Percentiles rank a stretch among this genome's conserved stretches.
Conservation (phyloP, 2,113 vertebrate species). For the Prunella himalayana region DNA sequence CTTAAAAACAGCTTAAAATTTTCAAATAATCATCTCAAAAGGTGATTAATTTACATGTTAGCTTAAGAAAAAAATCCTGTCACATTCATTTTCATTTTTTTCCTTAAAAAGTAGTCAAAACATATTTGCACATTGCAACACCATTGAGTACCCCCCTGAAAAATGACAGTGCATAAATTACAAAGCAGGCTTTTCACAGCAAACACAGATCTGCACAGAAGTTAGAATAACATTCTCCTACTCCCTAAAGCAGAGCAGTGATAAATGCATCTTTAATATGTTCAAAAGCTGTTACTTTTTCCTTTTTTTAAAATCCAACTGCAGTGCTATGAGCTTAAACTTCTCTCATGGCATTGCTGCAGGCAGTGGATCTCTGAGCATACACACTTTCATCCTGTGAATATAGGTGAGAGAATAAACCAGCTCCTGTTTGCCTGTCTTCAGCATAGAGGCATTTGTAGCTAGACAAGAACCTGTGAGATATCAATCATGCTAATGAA, state of each 20-base stretch:
- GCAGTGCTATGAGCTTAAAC: background rate
- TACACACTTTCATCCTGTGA: background rate
- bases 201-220: background rate
- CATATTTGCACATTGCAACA: background rate
- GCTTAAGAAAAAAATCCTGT: background rate
- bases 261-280: background rate
- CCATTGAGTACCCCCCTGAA: background rate
- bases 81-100: background rate
- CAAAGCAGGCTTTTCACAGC: background rate
- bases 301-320: background rate
- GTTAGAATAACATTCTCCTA: background rate
- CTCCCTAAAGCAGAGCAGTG: background rate
- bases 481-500: conserved; percentile 9
- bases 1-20: background rate
- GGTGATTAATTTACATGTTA: background rate
- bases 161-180: conserved; percentile 26
- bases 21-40: background rate
- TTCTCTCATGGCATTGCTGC: background rate
- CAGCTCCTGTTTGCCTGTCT: background rate
- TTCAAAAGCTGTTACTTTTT: background rate
- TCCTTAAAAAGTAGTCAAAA: conserved; percentile 23
- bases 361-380: background rate
- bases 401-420: background rate
- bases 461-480: background rate
- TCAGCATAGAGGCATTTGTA: background rate